Evolutionary conservation across 1,140 invertebrate genomes (phyloP).

Genomic region (Meteorus sp.): DNA sequence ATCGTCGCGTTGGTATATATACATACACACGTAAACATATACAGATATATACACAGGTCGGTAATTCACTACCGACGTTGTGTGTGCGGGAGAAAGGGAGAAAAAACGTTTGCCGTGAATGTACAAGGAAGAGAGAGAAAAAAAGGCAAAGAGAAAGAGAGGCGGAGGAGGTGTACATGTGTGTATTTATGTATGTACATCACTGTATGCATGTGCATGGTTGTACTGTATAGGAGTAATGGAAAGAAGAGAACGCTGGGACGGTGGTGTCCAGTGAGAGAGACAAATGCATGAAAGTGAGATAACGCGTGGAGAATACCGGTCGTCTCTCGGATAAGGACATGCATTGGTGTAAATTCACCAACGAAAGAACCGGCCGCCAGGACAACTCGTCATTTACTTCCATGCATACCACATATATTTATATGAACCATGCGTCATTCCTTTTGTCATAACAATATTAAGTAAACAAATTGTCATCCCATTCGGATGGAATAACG

Average conservation of each 20-base stretch:
- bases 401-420: not conserved
- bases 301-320: slow-evolving; percentile 5
- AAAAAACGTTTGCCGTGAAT: too few species aligned
- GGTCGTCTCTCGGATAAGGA: slow-evolving; percentile 24
- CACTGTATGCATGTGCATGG: too few species aligned
- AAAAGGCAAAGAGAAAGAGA: not conserved
- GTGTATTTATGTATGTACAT: too few species aligned
- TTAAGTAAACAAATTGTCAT: too few species aligned
- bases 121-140: slow-evolving; percentile 11
- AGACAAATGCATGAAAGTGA: not conserved
- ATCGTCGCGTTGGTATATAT: slow-evolving; percentile 12
- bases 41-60: not conserved
- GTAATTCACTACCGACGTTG: not conserved
- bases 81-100: not conserved
- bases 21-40: not conserved
- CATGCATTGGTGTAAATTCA: slow-evolving; percentile 2
- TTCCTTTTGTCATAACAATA: too few species aligned
- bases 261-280: too few species aligned
- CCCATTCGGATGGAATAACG: too few species aligned
- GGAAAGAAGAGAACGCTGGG: too few species aligned
- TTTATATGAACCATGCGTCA: not conserved
- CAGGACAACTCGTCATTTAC: not conserved
- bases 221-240: too few species aligned
- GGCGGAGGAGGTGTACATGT: not conserved
- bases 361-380: slow-evolving; percentile 9